Evolutionary conservation across 2,888 invertebrate genomes (phyloP), one percentile per base, ranked within the genome.

Genomic region (Trichacis sp.): DNA sequence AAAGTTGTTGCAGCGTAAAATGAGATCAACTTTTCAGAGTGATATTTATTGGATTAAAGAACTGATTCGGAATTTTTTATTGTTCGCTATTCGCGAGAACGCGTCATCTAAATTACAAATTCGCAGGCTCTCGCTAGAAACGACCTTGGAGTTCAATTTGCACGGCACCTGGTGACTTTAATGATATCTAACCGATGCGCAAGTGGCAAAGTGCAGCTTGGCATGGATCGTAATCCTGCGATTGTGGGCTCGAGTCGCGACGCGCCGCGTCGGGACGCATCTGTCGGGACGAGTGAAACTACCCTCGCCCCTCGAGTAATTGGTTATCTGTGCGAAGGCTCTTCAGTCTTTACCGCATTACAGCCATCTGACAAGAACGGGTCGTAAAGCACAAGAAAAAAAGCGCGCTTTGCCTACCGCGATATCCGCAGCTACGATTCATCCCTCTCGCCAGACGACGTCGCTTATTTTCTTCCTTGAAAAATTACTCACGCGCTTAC

Each of bases 291-390:
- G 66, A 68, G 46, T 56, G 54, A 51, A 24, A 47, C 64, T 54
- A 67, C 73, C 72, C 76, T 76, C 76, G 72, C 74, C 70, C 74
- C 68, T 58, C 66, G 68, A 71, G 73, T 82, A 84, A 84, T 84
- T 84, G 84, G 80, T 83, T 83, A 84, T 83, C 84, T 82, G 82
- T 82, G 81, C 83, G 79, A 64, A 81, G 78, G 75, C 79, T 82
- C 81, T 82, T 81, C 79, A 78, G 76, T 79, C 78, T 80, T 80
- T 78, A 77, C 75, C 76, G 73, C 64, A 71, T 78, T 80, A 79
- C 69, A 70, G 64, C 75, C 75, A 74, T 74, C 76, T 77, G 77
- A 76, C 76, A 67, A 65, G 68, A 70, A 68, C 64, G 63, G 71
- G 61, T 69, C 69, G 64, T 70, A 66, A 70, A 70, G 53, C 63